Conservation (phyloP, 2,888 invertebrate species). For the Clistopyga incitator region DNA sequence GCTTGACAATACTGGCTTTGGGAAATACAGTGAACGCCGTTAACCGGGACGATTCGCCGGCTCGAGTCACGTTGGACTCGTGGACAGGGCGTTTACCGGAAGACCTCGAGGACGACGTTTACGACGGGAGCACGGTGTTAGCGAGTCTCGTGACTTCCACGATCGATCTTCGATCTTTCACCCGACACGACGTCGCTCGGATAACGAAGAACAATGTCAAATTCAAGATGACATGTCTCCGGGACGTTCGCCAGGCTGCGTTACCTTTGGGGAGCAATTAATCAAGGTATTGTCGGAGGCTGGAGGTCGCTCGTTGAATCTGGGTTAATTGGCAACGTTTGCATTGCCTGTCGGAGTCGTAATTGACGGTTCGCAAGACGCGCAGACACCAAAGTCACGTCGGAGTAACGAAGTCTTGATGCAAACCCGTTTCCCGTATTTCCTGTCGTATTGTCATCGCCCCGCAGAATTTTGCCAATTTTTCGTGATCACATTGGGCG, state of each 20-base stretch:
- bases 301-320: slow-evolving; percentile 31
- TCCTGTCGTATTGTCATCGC: slow-evolving; percentile 4
- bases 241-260: not conserved
- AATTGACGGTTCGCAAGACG: slow-evolving; percentile 41
- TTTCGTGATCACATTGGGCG: slow-evolving; percentile 9
- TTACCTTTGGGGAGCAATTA: not conserved
- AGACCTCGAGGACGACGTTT: slow-evolving; percentile 60
- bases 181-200: not conserved
- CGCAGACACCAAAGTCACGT: slow-evolving; percentile 52
- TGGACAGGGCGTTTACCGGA: slow-evolving; percentile 71
- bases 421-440: slow-evolving; percentile 29
- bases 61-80: slow-evolving; percentile 46
- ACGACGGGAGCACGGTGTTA: slow-evolving; percentile 42
- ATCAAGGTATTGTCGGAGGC: slow-evolving; percentile 20
- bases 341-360: slow-evolving; percentile 42
- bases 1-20: not conserved
- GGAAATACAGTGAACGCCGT: slow-evolving; percentile 20
- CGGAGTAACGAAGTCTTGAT: slow-evolving; percentile 32
- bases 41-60: slow-evolving; percentile 47
- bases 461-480: slow-evolving; percentile 6
- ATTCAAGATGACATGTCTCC: not conserved
- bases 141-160: slow-evolving; percentile 36
- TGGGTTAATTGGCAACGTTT: slow-evolving; percentile 64
- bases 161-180: not conserved
- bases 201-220: not conserved